Conservation (phyloP, 1,140 invertebrate species). For the Phenacoccus solenopsis region DNA sequence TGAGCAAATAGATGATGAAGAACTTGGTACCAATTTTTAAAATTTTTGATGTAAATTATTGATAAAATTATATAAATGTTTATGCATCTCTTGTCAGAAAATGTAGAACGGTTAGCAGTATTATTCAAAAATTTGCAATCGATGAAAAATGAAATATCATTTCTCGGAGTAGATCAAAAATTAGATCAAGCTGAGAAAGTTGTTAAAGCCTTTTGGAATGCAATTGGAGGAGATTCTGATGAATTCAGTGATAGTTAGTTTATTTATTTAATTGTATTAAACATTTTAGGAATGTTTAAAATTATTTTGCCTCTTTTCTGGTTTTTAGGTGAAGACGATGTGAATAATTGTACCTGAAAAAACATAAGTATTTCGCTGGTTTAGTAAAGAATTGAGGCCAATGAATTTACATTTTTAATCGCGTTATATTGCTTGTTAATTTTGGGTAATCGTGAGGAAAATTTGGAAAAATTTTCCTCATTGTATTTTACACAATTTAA, state of each 20-base stretch:
- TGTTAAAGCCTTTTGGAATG: conserved; percentile 63
- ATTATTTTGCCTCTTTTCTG: too few species aligned
- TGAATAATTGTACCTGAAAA: neutral
- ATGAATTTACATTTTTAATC: too few species aligned
- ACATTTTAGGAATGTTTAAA: neutral
- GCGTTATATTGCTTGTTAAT: too few species aligned
- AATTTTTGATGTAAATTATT: neutral
- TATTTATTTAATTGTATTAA: neutral
- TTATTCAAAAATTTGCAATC: conserved; percentile 47
- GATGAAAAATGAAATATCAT: conserved; percentile 54
- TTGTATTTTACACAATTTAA: too few species aligned
- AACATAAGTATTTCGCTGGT: too few species aligned
- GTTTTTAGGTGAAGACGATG: neutral
- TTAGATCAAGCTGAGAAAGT: conserved; percentile 61
- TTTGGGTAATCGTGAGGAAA: too few species aligned
- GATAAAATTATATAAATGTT: neutral
- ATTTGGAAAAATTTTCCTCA: too few species aligned
- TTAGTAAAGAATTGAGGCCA: too few species aligned
- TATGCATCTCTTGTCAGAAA: conserved; percentile 23
- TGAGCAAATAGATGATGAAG: neutral
- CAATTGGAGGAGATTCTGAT: conserved; percentile 59
- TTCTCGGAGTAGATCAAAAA: conserved; percentile 46
- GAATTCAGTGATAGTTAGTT: conserved; percentile 37
- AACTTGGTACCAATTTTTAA: too few species aligned
- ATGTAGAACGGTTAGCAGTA: conserved; percentile 40